Evolutionary conservation across 2,888 invertebrate genomes (phyloP).

Genomic region (Rhyacophila evoluta): DNA sequence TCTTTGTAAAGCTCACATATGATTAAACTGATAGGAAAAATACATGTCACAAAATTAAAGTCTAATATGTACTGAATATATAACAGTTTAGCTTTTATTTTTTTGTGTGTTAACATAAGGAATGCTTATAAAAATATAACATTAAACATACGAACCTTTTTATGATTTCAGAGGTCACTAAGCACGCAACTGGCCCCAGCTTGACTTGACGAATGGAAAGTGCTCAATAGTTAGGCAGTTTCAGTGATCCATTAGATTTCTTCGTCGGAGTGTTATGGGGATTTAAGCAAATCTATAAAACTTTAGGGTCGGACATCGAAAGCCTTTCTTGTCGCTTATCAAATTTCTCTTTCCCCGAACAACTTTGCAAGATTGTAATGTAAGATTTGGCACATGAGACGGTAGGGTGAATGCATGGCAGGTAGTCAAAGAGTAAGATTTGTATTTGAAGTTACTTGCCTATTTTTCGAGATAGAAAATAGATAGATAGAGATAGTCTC

Average conservation of each 20-base stretch:
- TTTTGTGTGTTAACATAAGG: no score
- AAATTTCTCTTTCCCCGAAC: constrained; percentile 30
- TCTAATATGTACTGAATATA: no score
- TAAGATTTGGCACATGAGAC: not conserved
- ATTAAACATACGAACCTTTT: not conserved
- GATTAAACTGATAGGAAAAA: no score
- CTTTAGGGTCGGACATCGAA: constrained; percentile 44
- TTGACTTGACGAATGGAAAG: constrained; percentile 40
- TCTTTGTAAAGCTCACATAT: no score
- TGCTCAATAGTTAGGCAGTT: constrained; percentile 42
- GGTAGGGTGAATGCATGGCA: not conserved
- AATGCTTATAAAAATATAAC: no score
- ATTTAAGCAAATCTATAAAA: constrained; percentile 50
- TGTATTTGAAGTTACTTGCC: not conserved
- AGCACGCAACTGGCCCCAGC: not conserved
- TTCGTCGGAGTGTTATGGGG: constrained; percentile 38
- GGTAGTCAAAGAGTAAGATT: not conserved
- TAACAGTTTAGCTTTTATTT: no score
- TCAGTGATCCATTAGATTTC: constrained; percentile 47
- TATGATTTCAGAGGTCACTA: not conserved
- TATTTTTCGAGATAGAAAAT: no score
- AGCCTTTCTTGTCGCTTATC: constrained; percentile 46
- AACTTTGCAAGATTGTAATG: not conserved
- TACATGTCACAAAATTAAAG: no score
- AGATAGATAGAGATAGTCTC: no score